Conservation (phyloP, 2,797 vertebrate species). For the Accipiter superciliosus region DNA sequence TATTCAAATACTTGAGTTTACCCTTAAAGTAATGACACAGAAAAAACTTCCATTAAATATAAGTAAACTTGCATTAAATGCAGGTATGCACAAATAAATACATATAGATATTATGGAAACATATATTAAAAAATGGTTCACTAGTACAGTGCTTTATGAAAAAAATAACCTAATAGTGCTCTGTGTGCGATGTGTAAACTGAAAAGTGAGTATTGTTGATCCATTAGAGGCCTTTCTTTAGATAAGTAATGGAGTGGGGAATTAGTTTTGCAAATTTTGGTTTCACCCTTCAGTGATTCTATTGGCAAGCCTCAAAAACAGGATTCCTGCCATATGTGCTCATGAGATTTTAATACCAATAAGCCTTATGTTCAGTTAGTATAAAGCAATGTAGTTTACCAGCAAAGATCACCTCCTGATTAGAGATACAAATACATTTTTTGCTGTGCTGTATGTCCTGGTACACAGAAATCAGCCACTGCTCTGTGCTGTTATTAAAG, state of each 20-base stretch:
- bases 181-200: background rate
- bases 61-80: background rate
- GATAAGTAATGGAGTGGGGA: background rate
- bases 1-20: background rate
- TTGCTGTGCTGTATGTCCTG: background rate
- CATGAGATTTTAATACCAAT: background rate
- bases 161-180: background rate
- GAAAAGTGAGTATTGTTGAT: background rate
- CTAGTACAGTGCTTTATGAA: background rate
- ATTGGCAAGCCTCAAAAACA: background rate
- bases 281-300: background rate
- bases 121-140: background rate
- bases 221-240: background rate
- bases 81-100: background rate
- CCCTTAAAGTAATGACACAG: background rate
- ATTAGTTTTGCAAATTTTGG: background rate
- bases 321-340: background rate
- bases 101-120: accelerated
- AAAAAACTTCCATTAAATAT: background rate
- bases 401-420: background rate
- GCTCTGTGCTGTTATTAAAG: background rate
- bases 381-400: background rate
- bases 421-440: background rate
- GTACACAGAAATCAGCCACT: background rate
- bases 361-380: background rate